Evolutionary conservation across 1,140 invertebrate genomes (phyloP).

Genomic region (Sitobion miscanthi): DNA sequence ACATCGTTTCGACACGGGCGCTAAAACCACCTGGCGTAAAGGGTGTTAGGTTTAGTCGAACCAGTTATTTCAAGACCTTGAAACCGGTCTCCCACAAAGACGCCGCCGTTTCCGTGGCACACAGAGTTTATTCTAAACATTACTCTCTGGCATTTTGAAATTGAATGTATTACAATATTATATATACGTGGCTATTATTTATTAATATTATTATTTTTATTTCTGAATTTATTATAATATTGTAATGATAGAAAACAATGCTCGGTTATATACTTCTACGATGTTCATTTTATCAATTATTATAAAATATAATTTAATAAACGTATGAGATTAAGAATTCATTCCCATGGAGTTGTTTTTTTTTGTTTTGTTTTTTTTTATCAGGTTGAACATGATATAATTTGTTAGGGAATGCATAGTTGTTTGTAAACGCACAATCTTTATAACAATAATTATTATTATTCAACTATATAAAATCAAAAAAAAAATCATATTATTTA

Average conservation of each 20-base stretch:
- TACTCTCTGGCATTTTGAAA: background rate
- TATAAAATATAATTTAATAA: background rate
- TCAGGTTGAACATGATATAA: background rate
- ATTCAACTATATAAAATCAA: background rate
- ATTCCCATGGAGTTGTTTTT: no score
- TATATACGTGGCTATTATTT: background rate
- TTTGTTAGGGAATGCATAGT: background rate
- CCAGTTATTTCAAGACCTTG: conserved; percentile 36
- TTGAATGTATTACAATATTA: background rate
- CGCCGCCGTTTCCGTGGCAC: conserved; percentile 32
- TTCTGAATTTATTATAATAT: background rate
- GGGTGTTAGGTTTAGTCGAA: conserved; percentile 34
- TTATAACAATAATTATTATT: background rate
- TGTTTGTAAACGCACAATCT: background rate
- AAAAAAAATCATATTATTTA: background rate
- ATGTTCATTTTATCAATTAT: background rate
- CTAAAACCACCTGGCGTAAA: conserved; percentile 52
- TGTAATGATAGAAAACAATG: background rate
- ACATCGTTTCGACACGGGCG: conserved; percentile 23
- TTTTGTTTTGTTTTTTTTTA: conserved; percentile 16
- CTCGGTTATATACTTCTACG: background rate
- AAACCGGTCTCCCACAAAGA: conserved; percentile 50
- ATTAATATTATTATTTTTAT: background rate
- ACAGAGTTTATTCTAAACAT: background rate
- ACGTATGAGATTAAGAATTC: background rate